These are phyloP conservation scores for Muschampia plurimacula DNA, from an alignment of 2,888 invertebrate genomes.

Conservation along the genomic window DNA sequence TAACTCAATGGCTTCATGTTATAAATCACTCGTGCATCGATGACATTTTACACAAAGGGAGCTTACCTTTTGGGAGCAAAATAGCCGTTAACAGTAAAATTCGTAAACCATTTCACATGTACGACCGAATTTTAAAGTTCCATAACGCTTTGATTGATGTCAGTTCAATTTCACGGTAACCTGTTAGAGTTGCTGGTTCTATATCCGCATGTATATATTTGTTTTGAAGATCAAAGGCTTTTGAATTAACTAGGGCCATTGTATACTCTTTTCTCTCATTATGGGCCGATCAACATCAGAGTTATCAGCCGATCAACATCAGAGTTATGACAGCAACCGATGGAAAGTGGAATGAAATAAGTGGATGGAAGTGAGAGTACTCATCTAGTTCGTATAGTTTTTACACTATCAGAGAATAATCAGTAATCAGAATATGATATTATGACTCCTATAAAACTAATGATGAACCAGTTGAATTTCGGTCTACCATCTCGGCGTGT, in stretches of 20 bases:
- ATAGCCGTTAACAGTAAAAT: conserved; percentile 9
- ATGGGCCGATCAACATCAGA: neutral
- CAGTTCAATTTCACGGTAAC: conserved; percentile 33
- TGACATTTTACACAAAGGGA: neutral
- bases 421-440: no score
- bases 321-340: neutral
- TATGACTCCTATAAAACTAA: no score
- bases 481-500: no score
- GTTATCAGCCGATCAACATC: neutral
- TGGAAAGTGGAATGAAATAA: no score
- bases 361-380: no score
- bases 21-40: neutral
- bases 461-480: no score
- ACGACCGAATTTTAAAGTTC: conserved; percentile 26
- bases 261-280: neutral
- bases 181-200: conserved; percentile 13
- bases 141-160: conserved; percentile 28
- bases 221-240: conserved; percentile 9
- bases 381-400: no score
- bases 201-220: neutral
- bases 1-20: neutral
- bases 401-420: no score
- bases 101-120: conserved; percentile 12
- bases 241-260: neutral
- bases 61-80: conserved; percentile 1